Evolutionary conservation across 1,140 invertebrate genomes (phyloP).

Genomic region (Xylocopa sonorina): DNA sequence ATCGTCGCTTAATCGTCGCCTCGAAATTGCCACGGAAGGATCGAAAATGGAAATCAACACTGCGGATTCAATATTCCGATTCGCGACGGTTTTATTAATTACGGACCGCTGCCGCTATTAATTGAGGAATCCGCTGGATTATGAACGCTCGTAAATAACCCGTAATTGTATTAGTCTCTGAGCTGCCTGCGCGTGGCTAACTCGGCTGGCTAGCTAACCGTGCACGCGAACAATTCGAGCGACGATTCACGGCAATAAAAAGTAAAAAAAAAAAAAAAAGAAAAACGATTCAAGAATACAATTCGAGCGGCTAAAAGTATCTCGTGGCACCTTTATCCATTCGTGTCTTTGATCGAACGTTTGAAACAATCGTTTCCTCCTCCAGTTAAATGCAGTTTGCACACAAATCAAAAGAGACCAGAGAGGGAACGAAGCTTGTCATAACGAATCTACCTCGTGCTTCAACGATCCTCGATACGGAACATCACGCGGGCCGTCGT

Average conservation of each 20-base stretch:
- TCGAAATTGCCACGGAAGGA: background rate
- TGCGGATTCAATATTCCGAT: conserved; percentile 11
- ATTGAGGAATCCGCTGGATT: conserved; percentile 17
- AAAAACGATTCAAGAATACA: no score
- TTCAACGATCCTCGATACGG: background rate
- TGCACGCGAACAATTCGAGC: background rate
- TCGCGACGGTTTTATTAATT: conserved; percentile 28
- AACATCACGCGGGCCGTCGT: background rate
- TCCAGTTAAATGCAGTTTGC: background rate
- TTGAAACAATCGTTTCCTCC: no score
- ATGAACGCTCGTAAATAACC: conserved; percentile 28
- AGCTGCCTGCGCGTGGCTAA: background rate
- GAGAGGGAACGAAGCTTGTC: background rate
- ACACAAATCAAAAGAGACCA: background rate
- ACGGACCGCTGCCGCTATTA: background rate
- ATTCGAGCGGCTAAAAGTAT: no score
- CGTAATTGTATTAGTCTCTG: background rate
- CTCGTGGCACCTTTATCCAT: no score
- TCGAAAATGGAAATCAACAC: background rate
- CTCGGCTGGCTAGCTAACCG: background rate
- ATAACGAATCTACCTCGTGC: background rate
- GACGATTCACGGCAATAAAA: no score
- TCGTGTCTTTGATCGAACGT: no score
- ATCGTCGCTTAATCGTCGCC: background rate
- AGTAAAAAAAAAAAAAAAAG: background rate